phyloP scores from a whole-genome alignment of 2,797 vertebrate genomes.

The Onychomys leucogaster region DNA sequence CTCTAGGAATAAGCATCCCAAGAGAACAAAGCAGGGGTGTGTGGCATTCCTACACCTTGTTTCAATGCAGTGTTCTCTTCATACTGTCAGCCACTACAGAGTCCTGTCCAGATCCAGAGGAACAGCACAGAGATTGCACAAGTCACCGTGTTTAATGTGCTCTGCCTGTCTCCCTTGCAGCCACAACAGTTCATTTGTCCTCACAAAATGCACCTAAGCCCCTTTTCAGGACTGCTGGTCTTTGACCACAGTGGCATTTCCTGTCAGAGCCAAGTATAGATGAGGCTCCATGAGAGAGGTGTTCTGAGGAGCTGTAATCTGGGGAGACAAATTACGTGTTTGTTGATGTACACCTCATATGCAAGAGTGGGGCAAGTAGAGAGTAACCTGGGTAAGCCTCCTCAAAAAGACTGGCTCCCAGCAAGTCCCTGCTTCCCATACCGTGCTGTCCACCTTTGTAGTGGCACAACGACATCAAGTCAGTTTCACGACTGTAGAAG shows the following conservation, averaged over 20 bases:
- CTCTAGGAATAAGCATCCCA: neutral
- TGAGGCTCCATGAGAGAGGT: neutral
- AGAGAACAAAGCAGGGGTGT: neutral
- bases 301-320: neutral
- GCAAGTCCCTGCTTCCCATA: neutral
- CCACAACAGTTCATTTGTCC: neutral
- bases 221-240: neutral
- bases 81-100: neutral
- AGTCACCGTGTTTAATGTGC: accelerated
- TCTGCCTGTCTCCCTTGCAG: neutral
- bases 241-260: neutral
- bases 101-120: neutral
- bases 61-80: too few relatives aligned
- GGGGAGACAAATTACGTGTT: neutral
- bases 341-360: neutral
- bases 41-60: neutral
- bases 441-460: neutral
- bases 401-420: neutral
- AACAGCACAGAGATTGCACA: neutral
- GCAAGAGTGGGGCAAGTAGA: neutral
- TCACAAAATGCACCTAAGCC: neutral
- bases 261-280: neutral
- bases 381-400: neutral
- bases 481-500: neutral
- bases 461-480: neutral